Evolutionary conservation across 2,888 invertebrate genomes (phyloP).

Genomic region (Myopa testacea): DNA sequence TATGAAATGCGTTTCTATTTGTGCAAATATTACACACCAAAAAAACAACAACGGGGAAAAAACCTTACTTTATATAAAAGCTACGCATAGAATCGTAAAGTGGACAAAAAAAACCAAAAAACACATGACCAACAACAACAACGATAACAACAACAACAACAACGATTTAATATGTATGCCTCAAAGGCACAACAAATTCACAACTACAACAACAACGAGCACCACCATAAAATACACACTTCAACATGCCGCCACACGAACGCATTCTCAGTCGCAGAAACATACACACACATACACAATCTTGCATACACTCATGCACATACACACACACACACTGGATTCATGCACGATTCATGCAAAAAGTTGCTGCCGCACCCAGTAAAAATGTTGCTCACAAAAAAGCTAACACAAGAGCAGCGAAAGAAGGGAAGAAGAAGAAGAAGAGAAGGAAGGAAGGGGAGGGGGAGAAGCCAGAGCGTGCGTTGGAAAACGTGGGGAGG

Average conservation of each 20-base stretch:
- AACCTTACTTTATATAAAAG: background rate
- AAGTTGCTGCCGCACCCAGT: constrained; percentile 26
- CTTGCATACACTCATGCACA: background rate
- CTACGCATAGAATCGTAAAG: too few relatives aligned
- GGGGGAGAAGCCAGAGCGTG: background rate
- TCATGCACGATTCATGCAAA: constrained; percentile 15
- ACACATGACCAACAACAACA: constrained; percentile 11
- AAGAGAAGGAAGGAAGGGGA: background rate
- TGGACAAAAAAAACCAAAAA: background rate
- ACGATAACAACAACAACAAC: background rate
- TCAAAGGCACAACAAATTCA: background rate
- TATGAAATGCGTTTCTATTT: constrained; percentile 35
- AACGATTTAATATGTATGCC: background rate
- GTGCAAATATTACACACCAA: constrained; percentile 30
- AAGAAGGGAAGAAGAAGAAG: background rate
- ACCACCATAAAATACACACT: background rate
- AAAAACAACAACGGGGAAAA: background rate
- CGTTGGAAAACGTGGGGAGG: background rate
- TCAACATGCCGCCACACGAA: constrained; percentile 1
- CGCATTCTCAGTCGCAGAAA: constrained; percentile 8
- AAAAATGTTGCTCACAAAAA: background rate
- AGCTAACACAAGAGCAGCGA: background rate
- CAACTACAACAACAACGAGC: background rate
- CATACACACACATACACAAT: background rate
- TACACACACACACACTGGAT: background rate